Conservation (phyloP, 1,140 invertebrate genomes). For the Megathymus violae region DNA sequence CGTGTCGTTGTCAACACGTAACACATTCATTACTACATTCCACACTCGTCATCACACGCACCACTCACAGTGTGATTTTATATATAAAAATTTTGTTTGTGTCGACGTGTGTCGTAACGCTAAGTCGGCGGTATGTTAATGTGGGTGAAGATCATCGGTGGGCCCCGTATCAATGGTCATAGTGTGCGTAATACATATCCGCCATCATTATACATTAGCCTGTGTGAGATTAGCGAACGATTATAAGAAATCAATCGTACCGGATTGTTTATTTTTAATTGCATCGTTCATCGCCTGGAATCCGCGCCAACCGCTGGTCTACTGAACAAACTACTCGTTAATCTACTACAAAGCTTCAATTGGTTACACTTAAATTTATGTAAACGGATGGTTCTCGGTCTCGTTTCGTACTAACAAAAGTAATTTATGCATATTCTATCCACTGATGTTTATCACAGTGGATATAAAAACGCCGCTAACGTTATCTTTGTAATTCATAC, state of each 20-base stretch:
- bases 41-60: slow-evolving; percentile 58
- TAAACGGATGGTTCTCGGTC: too few relatives aligned
- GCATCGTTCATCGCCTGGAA: background rate
- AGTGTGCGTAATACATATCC: background rate
- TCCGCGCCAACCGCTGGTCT: background rate
- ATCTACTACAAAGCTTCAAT: background rate
- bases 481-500: slow-evolving; percentile 10
- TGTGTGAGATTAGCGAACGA: background rate
- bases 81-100: slow-evolving; percentile 35
- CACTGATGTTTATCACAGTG: background rate
- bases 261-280: background rate
- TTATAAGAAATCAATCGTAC: too few relatives aligned
- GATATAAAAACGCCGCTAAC: background rate
- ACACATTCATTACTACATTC: slow-evolving; percentile 35
- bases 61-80: slow-evolving; percentile 38
- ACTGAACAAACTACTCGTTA: background rate
- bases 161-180: slow-evolving; percentile 14
- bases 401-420: background rate
- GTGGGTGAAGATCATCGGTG: slow-evolving; percentile 35
- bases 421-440: background rate
- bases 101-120: slow-evolving; percentile 31
- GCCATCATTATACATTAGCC: background rate
- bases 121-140: slow-evolving; percentile 26
- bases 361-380: background rate
- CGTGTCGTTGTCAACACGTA: slow-evolving; percentile 5